phyloP scores from a whole-genome alignment of 2,797 vertebrate genomes.

The Mionectes olivaceus region DNA sequence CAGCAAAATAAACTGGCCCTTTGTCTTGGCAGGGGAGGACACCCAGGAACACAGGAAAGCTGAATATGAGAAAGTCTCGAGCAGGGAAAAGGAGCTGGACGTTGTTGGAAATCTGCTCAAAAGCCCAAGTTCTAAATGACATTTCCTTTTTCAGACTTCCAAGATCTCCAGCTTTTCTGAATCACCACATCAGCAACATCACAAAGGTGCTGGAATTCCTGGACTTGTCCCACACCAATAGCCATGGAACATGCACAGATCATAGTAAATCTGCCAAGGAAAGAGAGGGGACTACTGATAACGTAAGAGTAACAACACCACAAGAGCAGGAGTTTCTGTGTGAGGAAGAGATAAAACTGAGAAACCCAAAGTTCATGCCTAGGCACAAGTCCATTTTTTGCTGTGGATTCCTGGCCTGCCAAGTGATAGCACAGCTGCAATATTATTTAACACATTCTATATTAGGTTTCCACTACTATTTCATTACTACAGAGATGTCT shows the following conservation, averaged over 20 bases:
- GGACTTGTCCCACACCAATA: neutral
- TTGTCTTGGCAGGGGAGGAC: rapidly evolving
- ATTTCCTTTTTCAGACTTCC: neutral
- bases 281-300: neutral
- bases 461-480: neutral
- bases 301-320: neutral
- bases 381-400: neutral
- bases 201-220: neutral
- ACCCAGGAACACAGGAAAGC: neutral
- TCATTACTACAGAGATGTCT: neutral
- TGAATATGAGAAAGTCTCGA: neutral
- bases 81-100: neutral
- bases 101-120: neutral
- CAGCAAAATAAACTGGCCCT: neutral
- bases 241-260: neutral
- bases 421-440: neutral
- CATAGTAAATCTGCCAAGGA: neutral
- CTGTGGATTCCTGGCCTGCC: neutral
- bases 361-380: neutral
- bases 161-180: neutral
- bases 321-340: neutral
- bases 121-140: neutral
- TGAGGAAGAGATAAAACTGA: neutral
- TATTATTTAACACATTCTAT: neutral
- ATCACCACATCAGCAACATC: neutral